Base-by-base conservation (phyloP, 2,113 vertebrate species). In the Ceratotherium simum region DNA sequence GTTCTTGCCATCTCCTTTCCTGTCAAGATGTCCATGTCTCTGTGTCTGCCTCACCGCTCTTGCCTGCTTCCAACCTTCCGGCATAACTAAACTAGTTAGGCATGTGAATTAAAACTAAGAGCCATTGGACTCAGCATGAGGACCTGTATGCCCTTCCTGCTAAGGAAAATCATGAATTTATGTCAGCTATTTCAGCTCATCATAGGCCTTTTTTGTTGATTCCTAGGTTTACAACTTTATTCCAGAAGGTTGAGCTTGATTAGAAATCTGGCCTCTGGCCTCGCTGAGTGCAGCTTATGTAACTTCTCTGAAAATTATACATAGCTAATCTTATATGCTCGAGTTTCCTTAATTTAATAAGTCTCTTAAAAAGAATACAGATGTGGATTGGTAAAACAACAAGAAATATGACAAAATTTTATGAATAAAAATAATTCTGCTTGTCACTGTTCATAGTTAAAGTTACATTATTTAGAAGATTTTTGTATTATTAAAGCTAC, bases 171-270 rank as follows among this genome's bases (percentile, higher is more conserved):
- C 51, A 62, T 21, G 25, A 78, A 58, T 87, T 89, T 89, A 18
- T 42, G 39, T 39, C 42, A 36, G 20, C 76, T 62, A 1, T 46
- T 78, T 75, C 54, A 25, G 21, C 39, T 92, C 29, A 90, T 73
- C 21, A 16, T 75, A 17, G 18, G 17, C 58, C 9, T 67, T 42
- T 65, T 21, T 25, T 56, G 13, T 65, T 86, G 51, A 65, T 88
- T 79, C 92, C 65, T 94, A 42, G 20, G 39, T 85, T 94, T 95
- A 84, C 21, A 94, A 16, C 33, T 93, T 98, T 80, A 60, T 89
- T 91, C 83, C 29, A 89, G 65, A 79, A 58, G 42, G 29, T 51
- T 82, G 31, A 94, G 20, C 56, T 87, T 72, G 27, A 93, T 17
- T 79, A 78, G 76, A 85, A 95, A 56, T 89, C 58, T 78, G 58